Conservation (phyloP, 2,888 invertebrate genomes). For the Drosophila mercatorum region DNA sequence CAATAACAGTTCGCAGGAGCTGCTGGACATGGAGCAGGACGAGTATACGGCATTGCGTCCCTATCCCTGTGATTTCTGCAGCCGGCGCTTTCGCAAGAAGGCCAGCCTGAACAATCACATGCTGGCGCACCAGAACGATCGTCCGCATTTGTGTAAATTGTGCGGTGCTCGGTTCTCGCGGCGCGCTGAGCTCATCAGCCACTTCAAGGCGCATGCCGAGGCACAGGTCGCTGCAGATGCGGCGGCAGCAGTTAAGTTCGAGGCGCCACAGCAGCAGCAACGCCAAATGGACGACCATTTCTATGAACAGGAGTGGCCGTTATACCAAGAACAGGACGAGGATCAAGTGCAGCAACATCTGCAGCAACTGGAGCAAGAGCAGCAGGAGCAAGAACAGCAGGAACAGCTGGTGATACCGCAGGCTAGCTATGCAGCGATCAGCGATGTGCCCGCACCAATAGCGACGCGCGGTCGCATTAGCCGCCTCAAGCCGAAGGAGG, state of each 20-base stretch:
- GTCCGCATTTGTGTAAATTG: conserved; percentile 92
- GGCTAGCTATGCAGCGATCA: conserved; percentile 36
- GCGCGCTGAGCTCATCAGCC: conserved; percentile 92
- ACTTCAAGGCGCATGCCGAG: conserved; percentile 92
- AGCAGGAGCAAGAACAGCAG: conserved; percentile 18
- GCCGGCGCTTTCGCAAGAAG: conserved; percentile 92
- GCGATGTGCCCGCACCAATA: conserved; percentile 38
- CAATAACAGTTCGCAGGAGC: conserved; percentile 74
- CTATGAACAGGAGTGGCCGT: conserved; percentile 82
- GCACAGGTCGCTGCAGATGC: conserved; percentile 87
- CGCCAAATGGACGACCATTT: conserved; percentile 78
- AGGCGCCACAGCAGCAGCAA: conserved; percentile 60
- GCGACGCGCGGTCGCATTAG: conserved; percentile 75
- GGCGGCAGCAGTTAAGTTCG: conserved; percentile 59
- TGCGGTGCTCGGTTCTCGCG: conserved; percentile 92
- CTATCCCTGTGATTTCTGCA: conserved; percentile 94
- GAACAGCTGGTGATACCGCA: conserved; percentile 35
- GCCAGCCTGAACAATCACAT: conserved; percentile 94
- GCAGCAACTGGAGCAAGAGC: conserved; percentile 21
- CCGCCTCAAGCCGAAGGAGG: conserved; percentile 81
- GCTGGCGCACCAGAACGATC: conserved; percentile 93
- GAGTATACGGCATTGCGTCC: conserved; percentile 89
- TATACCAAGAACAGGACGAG: conserved; percentile 40
- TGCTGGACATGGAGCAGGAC: conserved; percentile 91
- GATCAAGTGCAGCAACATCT: conserved; percentile 25